Conservation (phyloP, 2,113 vertebrate genomes). For the Corythoichthys haematopterus region DNA sequence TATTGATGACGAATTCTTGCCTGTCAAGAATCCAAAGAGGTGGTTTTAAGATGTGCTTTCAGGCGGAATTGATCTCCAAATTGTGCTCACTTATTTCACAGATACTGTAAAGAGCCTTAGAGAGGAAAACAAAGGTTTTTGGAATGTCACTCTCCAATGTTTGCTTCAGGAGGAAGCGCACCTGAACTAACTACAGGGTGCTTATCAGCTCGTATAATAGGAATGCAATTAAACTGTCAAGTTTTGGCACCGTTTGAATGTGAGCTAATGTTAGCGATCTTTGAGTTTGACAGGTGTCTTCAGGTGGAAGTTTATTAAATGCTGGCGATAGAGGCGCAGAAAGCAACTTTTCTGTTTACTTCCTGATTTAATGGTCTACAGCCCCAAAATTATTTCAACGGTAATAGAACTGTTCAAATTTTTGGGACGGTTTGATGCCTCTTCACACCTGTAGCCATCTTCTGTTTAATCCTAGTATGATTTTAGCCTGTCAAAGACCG, state of each 20-base stretch:
- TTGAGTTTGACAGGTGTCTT: slow-evolving; percentile 1
- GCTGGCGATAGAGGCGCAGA: not conserved
- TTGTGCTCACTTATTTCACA: not conserved
- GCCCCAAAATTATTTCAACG: not conserved
- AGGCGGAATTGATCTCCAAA: not conserved
- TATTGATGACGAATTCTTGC: not conserved
- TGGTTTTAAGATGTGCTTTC: not conserved
- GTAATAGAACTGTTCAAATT: not conserved
- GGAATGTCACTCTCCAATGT: not conserved
- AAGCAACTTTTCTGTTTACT: not conserved
- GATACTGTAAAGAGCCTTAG: not conserved
- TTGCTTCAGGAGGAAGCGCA: not conserved
- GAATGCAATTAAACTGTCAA: slow-evolving; percentile 14
- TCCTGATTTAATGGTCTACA: not conserved
- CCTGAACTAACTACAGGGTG: not conserved
- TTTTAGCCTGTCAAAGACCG: slow-evolving; percentile 19
- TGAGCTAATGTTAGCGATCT: slow-evolving; percentile 11
- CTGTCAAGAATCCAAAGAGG: not conserved
- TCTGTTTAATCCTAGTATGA: not conserved
- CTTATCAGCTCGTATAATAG: slow-evolving; percentile 4
- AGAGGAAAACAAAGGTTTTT: not conserved
- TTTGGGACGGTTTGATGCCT: not conserved
- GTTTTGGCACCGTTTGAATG: slow-evolving; percentile 11
- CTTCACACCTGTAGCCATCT: slow-evolving; percentile 15
- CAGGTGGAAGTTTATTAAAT: not conserved